phyloP scores from a whole-genome alignment of 2,113 vertebrate species.

The Opisthocomus hoazin region DNA sequence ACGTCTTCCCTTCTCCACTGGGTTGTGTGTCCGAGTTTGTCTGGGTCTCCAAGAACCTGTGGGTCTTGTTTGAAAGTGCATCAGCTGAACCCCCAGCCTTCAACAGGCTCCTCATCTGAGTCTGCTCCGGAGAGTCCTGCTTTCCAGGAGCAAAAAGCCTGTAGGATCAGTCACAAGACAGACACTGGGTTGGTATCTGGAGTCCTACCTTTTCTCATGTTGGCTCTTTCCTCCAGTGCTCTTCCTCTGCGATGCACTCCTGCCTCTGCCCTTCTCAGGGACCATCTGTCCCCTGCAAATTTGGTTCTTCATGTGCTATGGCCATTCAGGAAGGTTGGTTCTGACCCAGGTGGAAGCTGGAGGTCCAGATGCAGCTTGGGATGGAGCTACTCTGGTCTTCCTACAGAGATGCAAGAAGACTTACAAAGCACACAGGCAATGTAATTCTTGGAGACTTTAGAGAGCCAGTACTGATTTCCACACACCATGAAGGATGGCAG shows the following conservation, averaged over 20 bases:
- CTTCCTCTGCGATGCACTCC: neutral
- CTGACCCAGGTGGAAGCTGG: neutral
- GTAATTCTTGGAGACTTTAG: neutral
- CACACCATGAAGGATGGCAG: neutral
- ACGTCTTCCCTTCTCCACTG: neutral
- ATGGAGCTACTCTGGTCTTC: neutral
- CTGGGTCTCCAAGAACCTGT: neutral
- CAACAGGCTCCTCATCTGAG: neutral
- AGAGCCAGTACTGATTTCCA: neutral
- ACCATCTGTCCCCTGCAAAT: neutral
- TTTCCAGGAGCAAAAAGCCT: neutral
- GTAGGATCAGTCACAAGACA: neutral
- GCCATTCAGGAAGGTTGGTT: neutral
- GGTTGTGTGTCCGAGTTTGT: neutral
- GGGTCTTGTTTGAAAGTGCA: neutral
- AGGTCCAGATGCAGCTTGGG: neutral
- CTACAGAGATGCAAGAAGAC: neutral
- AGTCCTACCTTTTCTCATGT: neutral
- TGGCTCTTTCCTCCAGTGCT: neutral
- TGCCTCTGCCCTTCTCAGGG: neutral
- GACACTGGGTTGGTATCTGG: neutral
- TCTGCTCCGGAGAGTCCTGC: neutral
- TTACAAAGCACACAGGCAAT: neutral
- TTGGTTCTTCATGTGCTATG: accelerated
- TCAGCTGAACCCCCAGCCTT: neutral